Conservation (phyloP, 2,888 invertebrate species). For the Amblyjoppa proteus region DNA sequence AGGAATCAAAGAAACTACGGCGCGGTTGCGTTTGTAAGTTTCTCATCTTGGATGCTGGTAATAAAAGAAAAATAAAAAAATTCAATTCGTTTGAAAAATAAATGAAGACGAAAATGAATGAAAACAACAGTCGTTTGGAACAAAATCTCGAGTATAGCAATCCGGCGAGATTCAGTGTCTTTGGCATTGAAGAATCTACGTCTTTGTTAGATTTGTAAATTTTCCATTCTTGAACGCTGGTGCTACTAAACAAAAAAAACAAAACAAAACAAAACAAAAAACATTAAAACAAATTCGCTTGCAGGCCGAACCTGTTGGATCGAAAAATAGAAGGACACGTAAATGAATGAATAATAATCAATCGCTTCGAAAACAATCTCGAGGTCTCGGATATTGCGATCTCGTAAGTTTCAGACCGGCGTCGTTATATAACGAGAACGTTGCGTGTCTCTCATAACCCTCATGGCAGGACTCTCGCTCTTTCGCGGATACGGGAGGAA, state of each 20-base stretch:
- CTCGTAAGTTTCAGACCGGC: conserved; percentile 11
- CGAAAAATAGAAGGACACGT: neutral
- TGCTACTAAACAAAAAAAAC: too few relatives aligned
- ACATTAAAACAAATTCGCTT: neutral
- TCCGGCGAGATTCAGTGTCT: neutral
- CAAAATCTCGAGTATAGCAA: neutral
- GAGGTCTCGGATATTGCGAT: neutral
- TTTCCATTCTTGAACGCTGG: neutral
- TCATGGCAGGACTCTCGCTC: neutral
- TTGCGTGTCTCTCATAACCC: neutral
- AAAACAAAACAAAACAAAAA: neutral
- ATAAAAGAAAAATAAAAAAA: neutral
- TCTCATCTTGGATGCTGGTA: neutral
- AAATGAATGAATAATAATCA: neutral
- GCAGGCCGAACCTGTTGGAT: neutral
- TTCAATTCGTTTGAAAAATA: too few relatives aligned
- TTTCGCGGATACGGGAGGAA: neutral
- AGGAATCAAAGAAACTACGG: conserved; percentile 72
- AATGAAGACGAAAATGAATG: too few relatives aligned
- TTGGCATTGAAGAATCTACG: conserved; percentile 71
- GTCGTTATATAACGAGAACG: neutral
- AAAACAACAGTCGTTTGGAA: too few relatives aligned
- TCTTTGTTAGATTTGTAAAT: conserved; percentile 77
- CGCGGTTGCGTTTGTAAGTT: conserved; percentile 76
- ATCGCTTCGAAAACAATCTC: neutral